Evolutionary conservation across 2,113 vertebrate genomes (phyloP).

Genomic region (Oreochromis aureus): DNA sequence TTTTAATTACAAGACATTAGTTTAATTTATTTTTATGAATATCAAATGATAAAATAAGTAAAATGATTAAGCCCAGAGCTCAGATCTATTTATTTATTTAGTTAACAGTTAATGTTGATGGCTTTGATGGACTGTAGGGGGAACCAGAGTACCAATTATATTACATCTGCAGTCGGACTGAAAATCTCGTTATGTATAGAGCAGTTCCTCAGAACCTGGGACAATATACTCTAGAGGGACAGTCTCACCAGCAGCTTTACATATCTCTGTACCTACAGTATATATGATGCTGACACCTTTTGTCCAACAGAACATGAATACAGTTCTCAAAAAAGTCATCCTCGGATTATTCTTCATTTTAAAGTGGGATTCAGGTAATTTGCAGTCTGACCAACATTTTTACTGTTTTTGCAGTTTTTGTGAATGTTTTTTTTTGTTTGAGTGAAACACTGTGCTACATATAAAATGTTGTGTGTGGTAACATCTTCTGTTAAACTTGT

Average conservation of each 20-base stretch:
- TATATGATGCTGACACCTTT: accelerated
- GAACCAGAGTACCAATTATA: neutral
- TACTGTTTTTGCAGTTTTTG: neutral
- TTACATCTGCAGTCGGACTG: neutral
- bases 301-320: neutral
- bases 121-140: neutral
- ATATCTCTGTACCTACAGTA: neutral
- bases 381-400: neutral
- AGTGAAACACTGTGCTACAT: neutral
- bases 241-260: neutral
- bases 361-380: neutral
- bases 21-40: neutral
- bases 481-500: neutral
- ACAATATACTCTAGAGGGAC: neutral
- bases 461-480: neutral
- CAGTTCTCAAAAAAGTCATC: neutral
- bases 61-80: neutral
- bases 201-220: neutral
- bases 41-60: neutral
- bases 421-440: neutral
- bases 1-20: neutral
- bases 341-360: neutral
- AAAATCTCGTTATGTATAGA: neutral
- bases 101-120: neutral
- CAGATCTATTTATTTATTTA: no score